A percentile compares a stretch with the other conserved stretches of the same genome.
phyloP scores from a whole-genome alignment of 1,140 invertebrate genomes.

The Panulirus ornatus region DNA sequence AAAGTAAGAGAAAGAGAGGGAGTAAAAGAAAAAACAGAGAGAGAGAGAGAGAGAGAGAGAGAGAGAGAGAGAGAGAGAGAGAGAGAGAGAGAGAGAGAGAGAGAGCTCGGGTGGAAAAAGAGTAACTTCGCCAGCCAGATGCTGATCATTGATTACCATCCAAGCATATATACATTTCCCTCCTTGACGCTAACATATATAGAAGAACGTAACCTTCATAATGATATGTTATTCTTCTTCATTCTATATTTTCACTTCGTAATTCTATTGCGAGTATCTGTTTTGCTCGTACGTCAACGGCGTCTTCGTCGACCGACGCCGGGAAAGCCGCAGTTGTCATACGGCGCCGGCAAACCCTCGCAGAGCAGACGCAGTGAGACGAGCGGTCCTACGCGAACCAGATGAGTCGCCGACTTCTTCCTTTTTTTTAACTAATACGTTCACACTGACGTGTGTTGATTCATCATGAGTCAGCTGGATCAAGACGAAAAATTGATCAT shows the following conservation, averaged over 20 bases:
- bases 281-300: neutral
- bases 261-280: neutral
- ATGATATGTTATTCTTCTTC: neutral
- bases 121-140: too few relatives aligned
- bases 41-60: too few relatives aligned
- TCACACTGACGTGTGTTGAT: too few relatives aligned
- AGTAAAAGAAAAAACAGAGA: too few relatives aligned
- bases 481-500: conserved; percentile 65
- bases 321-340: conserved; percentile 61
- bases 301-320: conserved; percentile 8
- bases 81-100: too few relatives aligned
- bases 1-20: too few relatives aligned
- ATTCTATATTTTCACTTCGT: neutral
- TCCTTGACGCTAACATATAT: too few relatives aligned
- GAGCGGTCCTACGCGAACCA: neutral
- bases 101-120: too few relatives aligned
- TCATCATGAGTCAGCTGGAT: conserved; percentile 52
- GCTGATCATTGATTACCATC: neutral
- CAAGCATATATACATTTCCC: too few relatives aligned
- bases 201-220: neutral
- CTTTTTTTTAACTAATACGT: neutral
- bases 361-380: conserved; percentile 54
- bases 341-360: conserved; percentile 46
- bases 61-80: too few relatives aligned
- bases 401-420: neutral